Evolutionary conservation across 2,797 vertebrate genomes (phyloP), one percentile per base, ranked within the genome.

Genomic region (Melanotaenia parkinsoni): DNA sequence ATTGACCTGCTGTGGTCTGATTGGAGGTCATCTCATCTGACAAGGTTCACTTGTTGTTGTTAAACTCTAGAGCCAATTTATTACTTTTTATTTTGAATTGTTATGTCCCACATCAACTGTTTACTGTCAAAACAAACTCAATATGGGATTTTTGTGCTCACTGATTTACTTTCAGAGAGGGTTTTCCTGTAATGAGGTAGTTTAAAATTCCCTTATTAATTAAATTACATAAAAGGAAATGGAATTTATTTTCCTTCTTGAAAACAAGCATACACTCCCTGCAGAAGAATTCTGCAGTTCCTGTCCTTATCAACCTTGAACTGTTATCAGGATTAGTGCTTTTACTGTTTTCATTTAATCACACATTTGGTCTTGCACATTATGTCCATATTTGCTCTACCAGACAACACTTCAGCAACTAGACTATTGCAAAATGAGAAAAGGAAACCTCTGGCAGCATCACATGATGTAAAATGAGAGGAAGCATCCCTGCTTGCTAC

Each of bases 381-480:
- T 37, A 26, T 22, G 13, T 14, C 38, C 28, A 43, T 12, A 38
- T 68, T 68, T 37, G 20, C 32, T 18, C 9, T 18, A 32, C 45
- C 3, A 45, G 28, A 28, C 3, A 2, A 10, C n/a, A 60, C n/a
- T 30, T 68, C 5, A 28, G 35, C 58, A 2, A 1, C 11, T 75
- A 53, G 75, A 75, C 70, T 14, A 11, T 83, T 83, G 84, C 72
- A 74, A 84, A 89, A 82, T 35, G 51, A 37, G 3, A 80, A 79
- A 78, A 63, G 59, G 76, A 84, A 81, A 88, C 80, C 77, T 73
- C 65, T 67, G 16, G 51, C 20, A 47, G 54, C 18, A 45, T 76
- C 77, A 80, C 72, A 58, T 87, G 84, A 84, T 70, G 43, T 1
- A 0, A 70, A 58, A 13, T 33, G 47, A 82, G 76, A 86, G 84